Evolutionary conservation across 2,113 vertebrate species (phyloP), one percentile per base, ranked within the genome.

Genomic region (Nicator chloris): DNA sequence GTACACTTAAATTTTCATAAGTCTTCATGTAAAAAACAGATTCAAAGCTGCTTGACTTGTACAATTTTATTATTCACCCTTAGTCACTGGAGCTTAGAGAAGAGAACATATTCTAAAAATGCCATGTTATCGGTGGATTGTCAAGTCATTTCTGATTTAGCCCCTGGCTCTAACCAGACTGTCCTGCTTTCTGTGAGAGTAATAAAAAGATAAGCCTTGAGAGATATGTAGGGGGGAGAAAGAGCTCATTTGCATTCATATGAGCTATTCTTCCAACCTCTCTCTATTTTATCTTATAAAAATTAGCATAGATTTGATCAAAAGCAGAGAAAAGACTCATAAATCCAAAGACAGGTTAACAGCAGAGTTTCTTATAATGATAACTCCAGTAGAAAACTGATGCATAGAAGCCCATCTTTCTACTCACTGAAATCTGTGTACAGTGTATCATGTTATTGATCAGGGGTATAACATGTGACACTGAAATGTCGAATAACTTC

Each of bases 101-200:
- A 85, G 65, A 82, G 79, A 94, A 73, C 95, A 56, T 86, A 72
- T 86, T 93, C 81, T 40, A 40, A 84, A 94, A 96, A 88, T 81
- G 85, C 77, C 51, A 22, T 57, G 54, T 94, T 94, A 94, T 81
- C 83, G 85, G 77, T 89, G 59, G 40, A 65, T 92, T 96, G 85
- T 87, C 82, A 92, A 80, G 72, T 96, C 42, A 85, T 93, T 96
- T 93, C 87, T 92, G 91, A 88, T 96, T 96, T 96, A 96, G 90
- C 85, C 77, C 13, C 28, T 79, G 76, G 89, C 93, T 96, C 49
- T 90, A 77, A 82, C 78, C 76, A 96, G 42, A 16, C 86, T 88
- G 88, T 66, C 81, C 84, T 92, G 68, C 69, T 88, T 96, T 86
- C 86, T 79, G 30, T 10, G 20, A 81, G 86, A 56, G 71, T 87